Percentiles rank a stretch among this genome's conserved stretches.
Evolutionary conservation across 1,140 invertebrate species (phyloP).

Genomic region (Megalonaias nervosa): DNA sequence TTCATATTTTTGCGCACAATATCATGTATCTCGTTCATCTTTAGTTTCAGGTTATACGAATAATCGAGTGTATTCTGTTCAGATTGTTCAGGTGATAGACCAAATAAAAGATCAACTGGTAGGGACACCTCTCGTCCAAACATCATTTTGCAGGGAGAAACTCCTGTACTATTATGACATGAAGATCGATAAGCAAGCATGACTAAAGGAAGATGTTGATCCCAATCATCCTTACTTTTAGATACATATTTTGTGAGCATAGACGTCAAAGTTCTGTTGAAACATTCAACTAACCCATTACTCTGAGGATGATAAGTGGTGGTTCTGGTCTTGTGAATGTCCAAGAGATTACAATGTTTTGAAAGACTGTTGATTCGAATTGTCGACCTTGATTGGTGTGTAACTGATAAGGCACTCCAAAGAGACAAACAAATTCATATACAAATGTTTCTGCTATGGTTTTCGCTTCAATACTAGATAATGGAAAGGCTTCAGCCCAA

Average conservation of each 20-base stretch:
- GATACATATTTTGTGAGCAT: constrained; percentile 21
- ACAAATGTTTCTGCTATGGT: constrained; percentile 31
- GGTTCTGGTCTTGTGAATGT: constrained; percentile 43
- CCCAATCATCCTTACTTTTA: constrained; percentile 38
- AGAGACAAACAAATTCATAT: constrained; percentile 31
- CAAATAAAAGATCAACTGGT: not conserved
- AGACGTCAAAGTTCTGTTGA: constrained; percentile 35
- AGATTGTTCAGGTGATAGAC: not conserved
- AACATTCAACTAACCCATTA: constrained; percentile 58
- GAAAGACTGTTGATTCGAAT: constrained; percentile 3
- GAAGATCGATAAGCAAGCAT: constrained; percentile 44
- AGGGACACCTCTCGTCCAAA: constrained; percentile 33
- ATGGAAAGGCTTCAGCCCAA: constrained; percentile 49
- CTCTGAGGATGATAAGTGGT: constrained; percentile 51
- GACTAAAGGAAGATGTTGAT: constrained; percentile 39
- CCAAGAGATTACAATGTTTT: constrained; percentile 30
- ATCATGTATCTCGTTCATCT: constrained; percentile 14
- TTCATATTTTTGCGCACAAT: constrained; percentile 8
- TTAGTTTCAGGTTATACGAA: constrained; percentile 8
- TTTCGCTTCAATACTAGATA: not conserved
- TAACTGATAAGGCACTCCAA: not conserved
- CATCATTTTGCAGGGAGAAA: constrained; percentile 46
- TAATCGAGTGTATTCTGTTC: constrained; percentile 14
- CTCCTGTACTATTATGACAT: constrained; percentile 29
- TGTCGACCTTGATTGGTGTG: no score